Conservation (phyloP, 2,113 vertebrate genomes). For the Empidonax alnorum region DNA sequence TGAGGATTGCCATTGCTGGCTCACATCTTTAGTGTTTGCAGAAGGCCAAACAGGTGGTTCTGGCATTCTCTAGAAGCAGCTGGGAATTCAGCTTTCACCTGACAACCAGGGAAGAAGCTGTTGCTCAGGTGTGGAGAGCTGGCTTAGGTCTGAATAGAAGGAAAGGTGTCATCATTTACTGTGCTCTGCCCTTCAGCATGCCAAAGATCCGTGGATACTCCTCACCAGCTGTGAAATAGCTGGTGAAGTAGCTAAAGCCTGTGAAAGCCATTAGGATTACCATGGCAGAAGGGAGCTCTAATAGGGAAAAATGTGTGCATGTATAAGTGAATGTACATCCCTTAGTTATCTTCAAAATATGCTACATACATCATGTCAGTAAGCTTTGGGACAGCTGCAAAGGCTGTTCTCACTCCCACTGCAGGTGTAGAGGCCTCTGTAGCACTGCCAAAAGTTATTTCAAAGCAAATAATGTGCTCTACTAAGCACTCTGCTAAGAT, state of each 20-base stretch:
- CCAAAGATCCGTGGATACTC: not conserved
- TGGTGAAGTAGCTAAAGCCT: not conserved
- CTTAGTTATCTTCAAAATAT: not conserved
- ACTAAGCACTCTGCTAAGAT: not conserved
- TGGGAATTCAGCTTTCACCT: not conserved
- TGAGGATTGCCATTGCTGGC: not conserved
- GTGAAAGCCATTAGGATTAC: not conserved
- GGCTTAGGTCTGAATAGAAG: not conserved
- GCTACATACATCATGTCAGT: accelerated
- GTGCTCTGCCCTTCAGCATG: not conserved
- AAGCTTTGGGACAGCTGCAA: not conserved
- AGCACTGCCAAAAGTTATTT: not conserved
- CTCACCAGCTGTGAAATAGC: not conserved
- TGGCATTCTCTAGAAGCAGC: not conserved
- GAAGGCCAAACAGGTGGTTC: not conserved
- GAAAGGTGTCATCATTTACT: not conserved
- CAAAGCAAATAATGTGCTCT: not conserved
- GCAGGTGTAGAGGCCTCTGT: not conserved
- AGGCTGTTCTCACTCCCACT: not conserved
- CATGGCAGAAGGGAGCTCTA: not conserved
- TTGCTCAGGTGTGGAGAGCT: not conserved
- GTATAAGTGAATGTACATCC: not conserved
- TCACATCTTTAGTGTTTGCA: not conserved
- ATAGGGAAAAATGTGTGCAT: not conserved
- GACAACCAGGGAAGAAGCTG: not conserved